Percentiles rank a stretch among this genome's conserved stretches.
These are phyloP conservation scores for Lutjanus argentimaculatus DNA, from an alignment of 2,797 vertebrate genomes.

Conservation along the genomic window DNA sequence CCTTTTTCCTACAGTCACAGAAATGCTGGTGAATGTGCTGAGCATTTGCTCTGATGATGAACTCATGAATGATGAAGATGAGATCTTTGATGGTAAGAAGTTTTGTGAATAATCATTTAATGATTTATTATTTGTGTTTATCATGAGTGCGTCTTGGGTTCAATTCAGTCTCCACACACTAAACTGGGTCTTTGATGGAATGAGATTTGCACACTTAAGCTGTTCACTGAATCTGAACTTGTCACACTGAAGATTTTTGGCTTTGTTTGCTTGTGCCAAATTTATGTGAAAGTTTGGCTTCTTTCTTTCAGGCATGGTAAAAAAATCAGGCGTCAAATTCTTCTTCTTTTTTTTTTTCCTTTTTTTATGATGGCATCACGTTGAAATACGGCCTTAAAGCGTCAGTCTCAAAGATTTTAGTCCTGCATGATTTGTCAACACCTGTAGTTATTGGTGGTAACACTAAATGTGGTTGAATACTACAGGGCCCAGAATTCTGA, in stretches of 20 bases:
- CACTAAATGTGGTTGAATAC: no score
- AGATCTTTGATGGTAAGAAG: slow-evolving; percentile 94
- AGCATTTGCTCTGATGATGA: slow-evolving; percentile 99
- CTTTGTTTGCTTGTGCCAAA: neutral
- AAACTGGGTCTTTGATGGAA: neutral
- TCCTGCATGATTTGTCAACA: no score
- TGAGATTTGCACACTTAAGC: slow-evolving; percentile 8
- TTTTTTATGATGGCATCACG: neutral
- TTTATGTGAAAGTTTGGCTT: slow-evolving; percentile 3
- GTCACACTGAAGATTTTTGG: slow-evolving; percentile 1
- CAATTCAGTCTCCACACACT: neutral
- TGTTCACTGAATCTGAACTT: neutral
- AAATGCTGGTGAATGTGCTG: slow-evolving; percentile 98
- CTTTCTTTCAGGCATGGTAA: neutral
- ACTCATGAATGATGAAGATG: slow-evolving; percentile 96
- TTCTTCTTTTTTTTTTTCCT: neutral
- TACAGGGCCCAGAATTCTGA: no score
- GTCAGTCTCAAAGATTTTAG: no score
- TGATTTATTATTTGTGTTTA: slow-evolving; percentile 18
- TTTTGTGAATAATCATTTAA: slow-evolving; percentile 5
- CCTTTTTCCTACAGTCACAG: slow-evolving; percentile 89
- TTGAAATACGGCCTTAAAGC: neutral
- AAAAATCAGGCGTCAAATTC: neutral
- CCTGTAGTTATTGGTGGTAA: no score
- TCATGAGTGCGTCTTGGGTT: slow-evolving; percentile 16